Base-by-base conservation (phyloP, 2,797 vertebrate genomes). In the Zalophus californianus region DNA sequence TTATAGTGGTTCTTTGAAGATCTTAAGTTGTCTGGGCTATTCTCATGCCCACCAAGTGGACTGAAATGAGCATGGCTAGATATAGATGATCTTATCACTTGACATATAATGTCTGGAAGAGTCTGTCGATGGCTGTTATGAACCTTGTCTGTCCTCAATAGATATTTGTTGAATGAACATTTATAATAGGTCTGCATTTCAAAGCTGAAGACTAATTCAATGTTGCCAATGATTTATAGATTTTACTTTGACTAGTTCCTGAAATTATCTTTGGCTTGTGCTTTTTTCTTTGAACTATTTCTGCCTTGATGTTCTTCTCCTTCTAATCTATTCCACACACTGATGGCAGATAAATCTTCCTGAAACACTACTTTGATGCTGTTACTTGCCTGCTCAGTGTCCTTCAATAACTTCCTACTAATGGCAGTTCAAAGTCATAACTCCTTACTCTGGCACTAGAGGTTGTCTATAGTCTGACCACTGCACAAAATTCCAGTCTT, bases 391-490 rank as follows among this genome's bases (percentile, higher is more conserved):
- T 85, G 44, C 32, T 82, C 72, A 11, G 77, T 94, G 95, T 90
- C 85, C 97, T 97, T 97, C 77, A 94, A 0, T 97, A 92, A 96
- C 52, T 92, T 86, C 38, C 64, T 94, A 44, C 35, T 95, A 94
- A 89, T 13, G 35, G 18, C 68, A 92, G 62, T 23, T 89, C 48
- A 79, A 86, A 96, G 86, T 91, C 66, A 85, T 88, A 94, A 96
- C 64, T 97, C 77, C 66, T 82, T 87, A 14, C 13, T 41, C 44
- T 86, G 60, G n/a, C 62, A 27, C 23, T 23, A 41, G 32, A 95
- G 56, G 52, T 32, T 79, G 32, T 77, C 70, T 75, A 12, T 0
- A 48, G 16, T 84, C 80, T 52, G 75, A 44, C 23, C 35, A 54
- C 4, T 58, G 52, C 5, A 70, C 20, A 73, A 23, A 54, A 56